Base-by-base conservation (phyloP, 2,797 vertebrate species). In the Pseudochromis fuscus region DNA sequence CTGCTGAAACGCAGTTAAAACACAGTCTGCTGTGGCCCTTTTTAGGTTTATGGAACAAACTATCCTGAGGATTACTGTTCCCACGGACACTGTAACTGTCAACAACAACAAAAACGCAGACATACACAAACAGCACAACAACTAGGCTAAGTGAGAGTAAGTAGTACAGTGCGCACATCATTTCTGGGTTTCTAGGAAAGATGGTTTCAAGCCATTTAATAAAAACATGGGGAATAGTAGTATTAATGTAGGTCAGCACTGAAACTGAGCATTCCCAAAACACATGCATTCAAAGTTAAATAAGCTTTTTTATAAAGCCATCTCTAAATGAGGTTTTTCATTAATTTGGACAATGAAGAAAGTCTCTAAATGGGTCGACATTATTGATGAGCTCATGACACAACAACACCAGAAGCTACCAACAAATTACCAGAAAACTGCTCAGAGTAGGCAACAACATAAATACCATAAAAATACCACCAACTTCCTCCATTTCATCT, bases 21-120 rank as follows among this genome's bases (percentile, higher is more conserved):
- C 78, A 74, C 74, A 74, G 72, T 60, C 79, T 69, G 81, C 52
- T 51, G n/a, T 57, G 55, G 72, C 57, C 73, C 55, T 82, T 89
- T 90, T 90, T 76, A 85, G 85, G 80, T 87, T 89, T 86, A 79
- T 78, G 52, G 87, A 90, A 77, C 88, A 90, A 89, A 87, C 49
- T 75, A 76, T 75, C 48, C 21, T 0, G 79, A 81, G 85, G 90
- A 90, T 90, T 89, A 89, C 19, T 49, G 75, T 25, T 73, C 72
- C 60, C 69, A 73, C 35, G 62, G 33, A 74, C 49, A 37, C 18
- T 12, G 46, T 8, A 48, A 55, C 62, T 61, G n/a, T n/a, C 18
- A 31, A 45, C 33, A 56, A 68, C 58, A 79, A 72, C 11, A 74
- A 59, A 23, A 23, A 64, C 3, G 31, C 10, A 58, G 15, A 77